Base-by-base conservation (phyloP, 2,888 invertebrate species). In the Epinotia brunnichana region DNA sequence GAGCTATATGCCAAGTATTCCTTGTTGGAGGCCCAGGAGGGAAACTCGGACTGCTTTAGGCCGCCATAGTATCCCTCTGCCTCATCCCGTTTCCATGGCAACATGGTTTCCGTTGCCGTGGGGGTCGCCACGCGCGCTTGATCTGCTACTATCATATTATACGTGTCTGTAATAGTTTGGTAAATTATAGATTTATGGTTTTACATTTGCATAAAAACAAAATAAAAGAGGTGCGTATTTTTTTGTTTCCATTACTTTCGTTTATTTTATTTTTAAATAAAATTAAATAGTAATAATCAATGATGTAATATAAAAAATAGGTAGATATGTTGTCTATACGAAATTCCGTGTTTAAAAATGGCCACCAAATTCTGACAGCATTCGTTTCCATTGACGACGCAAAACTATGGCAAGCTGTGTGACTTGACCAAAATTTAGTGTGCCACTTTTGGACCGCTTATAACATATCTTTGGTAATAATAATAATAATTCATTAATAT, bases 11-110 rank as follows among this genome's bases (percentile, higher is more conserved):
- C 97, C 81, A 98, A 93, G 86, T 98, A 98, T 83, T 98, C 98
- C 86, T 98, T 97, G 88, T 98, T 98, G 48, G 97, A 97, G 59
- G 98, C 98, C 98, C 98, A 99, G 15, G 98, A 96, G 13, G 98
- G 98, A 85, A 98, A 98, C 88, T 98, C 98, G 57, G 96, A 96
- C 85, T 97, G 97, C 81, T 96, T 95, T 67, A 96, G 89, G 79
- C 96, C 95, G 79, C 95, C 93, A 15, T 95, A 95, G 54, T 66
- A 66, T 1, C 95, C 95, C 76, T 95, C 95, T 69, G 95, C 95
- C 82, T 96, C 97, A 81, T 96, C 97, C 7, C 98, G 95, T 92
- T 98, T 98, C 98, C 98, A 98, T 67, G 98, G 98, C 83, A 98
- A 94, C 94, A 97, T 96, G 60, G 96, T 96, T 91, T 98, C 98